Base-by-base conservation (phyloP, 2,797 vertebrate genomes). In the Heterohyrax brucei region DNA sequence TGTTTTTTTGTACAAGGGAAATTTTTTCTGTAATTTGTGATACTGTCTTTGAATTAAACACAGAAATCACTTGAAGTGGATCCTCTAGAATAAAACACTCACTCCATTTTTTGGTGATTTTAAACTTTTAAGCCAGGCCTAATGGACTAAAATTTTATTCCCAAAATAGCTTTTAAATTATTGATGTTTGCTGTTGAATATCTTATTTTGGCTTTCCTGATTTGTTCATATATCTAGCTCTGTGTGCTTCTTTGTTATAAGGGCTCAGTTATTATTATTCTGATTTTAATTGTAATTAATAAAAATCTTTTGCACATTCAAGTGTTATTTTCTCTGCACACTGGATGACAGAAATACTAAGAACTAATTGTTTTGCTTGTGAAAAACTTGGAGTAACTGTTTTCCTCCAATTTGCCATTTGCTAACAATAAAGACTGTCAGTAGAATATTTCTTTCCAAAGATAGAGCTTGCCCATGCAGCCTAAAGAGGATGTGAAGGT, bases 261-360 rank as follows among this genome's bases (percentile, higher is more conserved):
- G 78, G 10, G 66, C 12, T 95, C 16, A 46, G 6, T 85, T 30
- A 68, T 50, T 24, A 59, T 95, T 89, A 82, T 86, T 93, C 64
- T 82, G 44, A 75, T 88, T 95, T 94, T 95, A 94, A 64, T 95
- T 73, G 68, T 82, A 88, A 75, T 68, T 87, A 92, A 87, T 33
- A 83, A 91, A 82, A 48, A 61, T 91, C 7, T 91, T 96, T 91
- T 62, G 46, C 48, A 92, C 19, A 86, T 46, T 64, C 50, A 72
- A 44, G 53, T 13, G n/a, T 68, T 68, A 86, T 90, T 96, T 96
- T 96, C 48, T 91, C 82, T 94, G 80, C 22, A n/a, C 12, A 70
- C 61, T 95, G 61, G 82, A 48, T 93, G 39, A 46, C 9, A 92
- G 64, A 80, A 87, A 81, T 28, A 81, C 4, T 80, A 92, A 88